Evolutionary conservation across 2,888 invertebrate genomes (phyloP), one percentile per base, ranked within the genome.

Genomic region (Agrotis clavis): DNA sequence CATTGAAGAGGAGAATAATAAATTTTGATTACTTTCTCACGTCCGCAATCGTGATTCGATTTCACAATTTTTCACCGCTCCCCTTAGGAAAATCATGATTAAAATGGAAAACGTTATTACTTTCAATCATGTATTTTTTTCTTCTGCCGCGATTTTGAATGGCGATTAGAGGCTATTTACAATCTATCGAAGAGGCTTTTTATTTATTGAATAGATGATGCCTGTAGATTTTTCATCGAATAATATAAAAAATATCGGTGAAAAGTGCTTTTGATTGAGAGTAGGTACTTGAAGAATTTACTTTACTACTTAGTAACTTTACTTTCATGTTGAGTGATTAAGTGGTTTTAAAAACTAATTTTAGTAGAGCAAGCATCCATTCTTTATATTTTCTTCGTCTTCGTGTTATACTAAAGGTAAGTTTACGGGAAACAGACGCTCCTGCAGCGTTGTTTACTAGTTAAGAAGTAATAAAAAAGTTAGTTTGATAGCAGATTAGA

Each of bases 21-120:
- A 93, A 95, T 94, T 94, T 94, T 94, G 94, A 95, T 95, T 95
- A 95, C 94, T 91, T 94, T 94, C 93, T 93, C 94, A 93, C 94
- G 94, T 94, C 92, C 94, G 91, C 92, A 90, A 88, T 90, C 94
- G 94, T 95, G 95, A 94, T 93, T 93, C 90, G 95, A 92, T 95
- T 94, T 88, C 90, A 91, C 91, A 94, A 94, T 94, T 93, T 92
- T 92, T 92, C 89, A 90, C 85, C 90, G 86, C 89, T 88, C 90
- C 90, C 90, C 89, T 88, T 84, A 90, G 88, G 88, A 91, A 91
- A 93, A 90, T 91, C 90, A 91, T 92, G 93, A 93, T 93, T 92
- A 94, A 94, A 94, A 91, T 92, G 90, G 88, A 90, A 92, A 91
- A 90, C 89, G 89, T 90, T 90, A 90, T 91, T 89, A 89, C 89